Percentiles rank a stretch among this genome's conserved stretches.
phyloP scores from a whole-genome alignment of 2,797 vertebrate species.

The Mycteria americana region DNA sequence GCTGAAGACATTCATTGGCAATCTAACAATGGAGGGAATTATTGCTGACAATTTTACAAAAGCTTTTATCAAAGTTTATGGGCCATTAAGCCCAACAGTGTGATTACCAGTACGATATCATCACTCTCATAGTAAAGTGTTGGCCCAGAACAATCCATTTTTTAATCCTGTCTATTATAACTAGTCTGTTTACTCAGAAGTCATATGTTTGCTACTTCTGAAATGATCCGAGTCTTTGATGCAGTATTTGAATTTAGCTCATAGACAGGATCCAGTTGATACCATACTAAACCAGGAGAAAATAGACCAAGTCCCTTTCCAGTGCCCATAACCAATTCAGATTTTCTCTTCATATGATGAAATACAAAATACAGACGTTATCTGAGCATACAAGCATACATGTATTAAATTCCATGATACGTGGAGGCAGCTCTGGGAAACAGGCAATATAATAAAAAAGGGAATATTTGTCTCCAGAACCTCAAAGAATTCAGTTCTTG shows the following conservation, averaged over 20 bases:
- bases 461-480: not conserved
- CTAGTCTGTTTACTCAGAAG: not conserved
- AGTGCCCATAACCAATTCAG: not conserved
- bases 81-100: conserved; percentile 23
- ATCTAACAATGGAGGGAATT: not conserved
- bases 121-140: not conserved
- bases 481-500: not conserved
- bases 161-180: not conserved
- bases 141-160: conserved; percentile 7
- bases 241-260: not conserved
- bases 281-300: not conserved
- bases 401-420: not conserved
- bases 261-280: not conserved
- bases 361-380: not conserved
- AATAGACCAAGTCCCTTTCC: not conserved
- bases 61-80: conserved; percentile 42
- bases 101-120: not conserved
- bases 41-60: conserved; percentile 33
- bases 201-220: not conserved
- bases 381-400: not conserved
- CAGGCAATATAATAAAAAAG: not conserved
- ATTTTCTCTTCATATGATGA: not conserved
- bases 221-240: not conserved
- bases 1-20: not conserved
- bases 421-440: not conserved